Percentiles rank a stretch among this genome's conserved stretches.
These are phyloP conservation scores for Parotocinclus haroldoi DNA, from an alignment of 2,797 vertebrate genomes.

Conservation along the genomic window DNA sequence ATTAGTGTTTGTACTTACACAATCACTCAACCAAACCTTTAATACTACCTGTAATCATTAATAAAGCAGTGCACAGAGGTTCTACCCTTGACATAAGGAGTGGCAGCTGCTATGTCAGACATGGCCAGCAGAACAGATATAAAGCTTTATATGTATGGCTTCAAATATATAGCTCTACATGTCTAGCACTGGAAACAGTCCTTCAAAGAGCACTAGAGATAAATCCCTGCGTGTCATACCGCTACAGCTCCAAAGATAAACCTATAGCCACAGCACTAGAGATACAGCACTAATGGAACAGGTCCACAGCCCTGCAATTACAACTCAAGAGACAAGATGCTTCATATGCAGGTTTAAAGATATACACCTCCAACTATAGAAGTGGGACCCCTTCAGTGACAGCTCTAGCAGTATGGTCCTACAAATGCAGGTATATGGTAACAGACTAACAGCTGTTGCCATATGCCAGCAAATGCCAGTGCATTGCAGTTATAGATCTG, in stretches of 20 bases:
- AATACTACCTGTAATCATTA: conserved; percentile 21
- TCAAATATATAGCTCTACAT: not conserved
- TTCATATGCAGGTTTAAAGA: too few species aligned
- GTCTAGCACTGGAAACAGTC: not conserved
- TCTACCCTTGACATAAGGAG: not conserved
- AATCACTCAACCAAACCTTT: conserved; percentile 3
- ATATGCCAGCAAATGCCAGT: not conserved
- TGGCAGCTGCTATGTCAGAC: not conserved
- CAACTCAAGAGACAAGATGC: too few species aligned
- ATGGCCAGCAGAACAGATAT: too few species aligned
- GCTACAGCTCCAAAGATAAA: not conserved
- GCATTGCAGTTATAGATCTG: not conserved
- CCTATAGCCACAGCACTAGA: not conserved
- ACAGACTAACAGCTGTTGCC: not conserved
- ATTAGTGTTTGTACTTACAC: conserved; percentile 30
- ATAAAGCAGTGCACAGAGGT: conserved; percentile 16
- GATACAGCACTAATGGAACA: not conserved
- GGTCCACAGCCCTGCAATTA: too few species aligned
- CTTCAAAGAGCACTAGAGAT: not conserved
- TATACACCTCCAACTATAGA: too few species aligned
- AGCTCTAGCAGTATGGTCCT: not conserved
- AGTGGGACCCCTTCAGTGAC: not conserved
- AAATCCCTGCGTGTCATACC: not conserved
- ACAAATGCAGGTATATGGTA: not conserved
- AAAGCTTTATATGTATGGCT: too few species aligned